Evolutionary conservation across 2,888 invertebrate genomes (phyloP).

Genomic region (Agrypnus murinus): DNA sequence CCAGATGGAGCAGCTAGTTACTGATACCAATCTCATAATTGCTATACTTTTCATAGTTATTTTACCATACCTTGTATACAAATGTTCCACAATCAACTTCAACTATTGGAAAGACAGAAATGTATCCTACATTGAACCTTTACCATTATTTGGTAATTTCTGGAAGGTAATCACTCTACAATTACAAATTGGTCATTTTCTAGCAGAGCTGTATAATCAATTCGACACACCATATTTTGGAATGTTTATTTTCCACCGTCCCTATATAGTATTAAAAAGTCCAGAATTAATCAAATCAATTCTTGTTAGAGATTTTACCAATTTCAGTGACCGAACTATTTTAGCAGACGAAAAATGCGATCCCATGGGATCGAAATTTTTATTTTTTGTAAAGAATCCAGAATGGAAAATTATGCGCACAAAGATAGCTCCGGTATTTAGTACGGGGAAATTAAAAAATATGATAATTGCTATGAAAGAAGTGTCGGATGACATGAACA

Average conservation of each 20-base stretch:
- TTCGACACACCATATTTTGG: conserved; percentile 66
- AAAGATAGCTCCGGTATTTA: conserved; percentile 73
- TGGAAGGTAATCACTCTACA: conserved; percentile 59
- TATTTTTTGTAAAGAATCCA: conserved; percentile 69
- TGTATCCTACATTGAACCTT: too few species aligned
- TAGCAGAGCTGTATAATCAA: conserved; percentile 60
- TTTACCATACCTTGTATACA: too few species aligned
- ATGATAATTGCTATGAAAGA: conserved; percentile 72
- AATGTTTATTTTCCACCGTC: conserved; percentile 70
- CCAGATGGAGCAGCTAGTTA: too few species aligned
- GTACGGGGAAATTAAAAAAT: conserved; percentile 72
- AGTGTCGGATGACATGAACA: conserved; percentile 62
- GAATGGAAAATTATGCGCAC: conserved; percentile 73
- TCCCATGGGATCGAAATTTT: conserved; percentile 67
- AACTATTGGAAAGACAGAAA: too few species aligned
- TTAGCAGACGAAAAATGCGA: conserved; percentile 68
- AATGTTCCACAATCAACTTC: too few species aligned
- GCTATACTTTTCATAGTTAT: too few species aligned
- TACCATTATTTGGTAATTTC: too few species aligned
- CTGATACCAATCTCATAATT: too few species aligned
- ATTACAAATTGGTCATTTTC: conserved; percentile 59
- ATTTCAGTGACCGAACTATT: conserved; percentile 70
- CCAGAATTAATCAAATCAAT: conserved; percentile 69
- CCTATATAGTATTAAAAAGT: conserved; percentile 69
- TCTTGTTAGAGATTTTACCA: conserved; percentile 70